Evolutionary conservation across 2,888 invertebrate genomes (phyloP).

Genomic region (Tuta absoluta): DNA sequence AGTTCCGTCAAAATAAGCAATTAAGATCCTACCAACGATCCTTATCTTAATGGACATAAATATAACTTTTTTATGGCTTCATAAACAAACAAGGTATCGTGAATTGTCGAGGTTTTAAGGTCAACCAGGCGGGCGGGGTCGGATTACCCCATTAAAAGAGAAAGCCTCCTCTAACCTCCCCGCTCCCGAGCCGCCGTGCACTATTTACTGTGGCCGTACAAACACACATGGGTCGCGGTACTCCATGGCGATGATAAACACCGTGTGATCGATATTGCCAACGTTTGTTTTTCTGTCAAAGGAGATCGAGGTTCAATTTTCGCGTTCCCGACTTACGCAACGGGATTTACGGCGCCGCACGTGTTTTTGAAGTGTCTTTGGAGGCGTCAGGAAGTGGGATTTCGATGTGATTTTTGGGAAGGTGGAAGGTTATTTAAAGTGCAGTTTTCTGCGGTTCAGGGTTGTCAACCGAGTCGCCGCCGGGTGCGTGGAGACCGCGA

Average conservation of each 20-base stretch:
- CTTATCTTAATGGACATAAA: constrained; percentile 40
- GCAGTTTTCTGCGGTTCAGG: constrained; percentile 39
- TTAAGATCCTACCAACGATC: constrained; percentile 27
- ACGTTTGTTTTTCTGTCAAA: constrained; percentile 71
- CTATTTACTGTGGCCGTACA: constrained; percentile 52
- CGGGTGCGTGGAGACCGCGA: constrained; percentile 59
- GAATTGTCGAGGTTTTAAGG: constrained; percentile 60
- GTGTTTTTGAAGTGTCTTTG: constrained; percentile 46
- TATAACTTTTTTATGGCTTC: constrained; percentile 46
- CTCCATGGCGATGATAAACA: constrained; percentile 63
- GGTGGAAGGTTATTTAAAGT: background rate
- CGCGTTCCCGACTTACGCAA: constrained; percentile 67
- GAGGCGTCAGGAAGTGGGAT: constrained; percentile 29
- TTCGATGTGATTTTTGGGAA: background rate
- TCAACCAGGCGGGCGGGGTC: constrained; percentile 71
- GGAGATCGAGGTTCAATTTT: constrained; percentile 54
- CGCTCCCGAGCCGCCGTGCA: constrained; percentile 44
- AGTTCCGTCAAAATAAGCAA: constrained; percentile 36
- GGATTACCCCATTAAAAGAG: constrained; percentile 59
- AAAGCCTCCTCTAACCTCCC: constrained; percentile 55
- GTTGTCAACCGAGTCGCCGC: constrained; percentile 65
- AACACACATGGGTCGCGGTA: constrained; percentile 43
- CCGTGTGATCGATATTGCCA: constrained; percentile 64
- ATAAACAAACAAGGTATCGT: constrained; percentile 60
- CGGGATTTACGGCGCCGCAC: constrained; percentile 51